Evolutionary conservation across 1,140 invertebrate species (phyloP).

Genomic region (Penaeus vannamei): DNA sequence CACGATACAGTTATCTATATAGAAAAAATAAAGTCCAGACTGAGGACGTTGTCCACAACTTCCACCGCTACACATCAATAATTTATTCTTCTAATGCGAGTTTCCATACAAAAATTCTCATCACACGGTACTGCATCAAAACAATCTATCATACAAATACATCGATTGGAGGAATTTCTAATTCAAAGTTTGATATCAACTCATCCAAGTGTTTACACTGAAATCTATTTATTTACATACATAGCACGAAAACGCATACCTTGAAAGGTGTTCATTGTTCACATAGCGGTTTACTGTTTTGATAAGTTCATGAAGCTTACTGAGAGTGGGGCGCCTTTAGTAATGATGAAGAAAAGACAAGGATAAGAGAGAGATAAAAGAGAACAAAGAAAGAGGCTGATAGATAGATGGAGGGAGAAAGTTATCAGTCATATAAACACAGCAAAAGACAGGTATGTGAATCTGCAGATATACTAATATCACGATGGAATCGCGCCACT

Average conservation of each 20-base stretch:
- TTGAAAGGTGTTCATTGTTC: conserved; percentile 13
- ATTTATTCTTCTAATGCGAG: background rate
- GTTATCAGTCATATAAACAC: background rate
- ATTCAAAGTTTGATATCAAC: conserved; percentile 63
- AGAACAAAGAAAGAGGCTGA: background rate
- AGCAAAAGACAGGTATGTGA: background rate
- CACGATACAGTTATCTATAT: too few relatives aligned
- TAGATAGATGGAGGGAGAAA: too few relatives aligned
- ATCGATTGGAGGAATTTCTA: conserved; percentile 30
- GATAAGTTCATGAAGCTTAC: conserved; percentile 46
- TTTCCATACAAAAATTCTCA: conserved; percentile 57
- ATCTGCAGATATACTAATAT: conserved; percentile 31
- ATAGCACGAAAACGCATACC: conserved; percentile 45
- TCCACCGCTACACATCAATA: too few relatives aligned
- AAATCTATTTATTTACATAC: conserved; percentile 51
- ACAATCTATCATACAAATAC: conserved; percentile 55
- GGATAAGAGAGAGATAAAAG: background rate
- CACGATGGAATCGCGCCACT: conserved; percentile 37
- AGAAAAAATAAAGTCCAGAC: too few relatives aligned
- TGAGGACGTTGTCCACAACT: too few relatives aligned
- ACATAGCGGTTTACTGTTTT: conserved; percentile 31
- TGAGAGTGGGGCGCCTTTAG: conserved; percentile 49
- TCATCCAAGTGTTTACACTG: conserved; percentile 61
- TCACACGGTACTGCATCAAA: conserved; percentile 29
- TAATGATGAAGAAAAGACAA: conserved; percentile 2